A percentile compares a stretch with the other conserved stretches of the same genome.
phyloP scores from a whole-genome alignment of 2,797 vertebrate genomes.

The Sphenopsis melanotis region DNA sequence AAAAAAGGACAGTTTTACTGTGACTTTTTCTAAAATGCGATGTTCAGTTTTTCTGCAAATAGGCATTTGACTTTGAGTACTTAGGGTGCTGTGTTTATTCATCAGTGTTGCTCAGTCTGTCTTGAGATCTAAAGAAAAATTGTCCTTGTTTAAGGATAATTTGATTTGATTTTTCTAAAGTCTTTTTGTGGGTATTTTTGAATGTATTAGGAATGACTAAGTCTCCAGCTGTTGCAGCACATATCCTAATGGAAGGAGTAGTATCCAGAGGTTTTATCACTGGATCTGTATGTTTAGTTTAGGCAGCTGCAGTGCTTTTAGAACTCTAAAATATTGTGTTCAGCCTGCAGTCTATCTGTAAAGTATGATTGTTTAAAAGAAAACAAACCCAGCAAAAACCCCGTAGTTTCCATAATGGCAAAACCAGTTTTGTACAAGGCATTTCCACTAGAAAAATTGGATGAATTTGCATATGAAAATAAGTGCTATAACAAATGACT shows the following conservation, averaged over 20 bases:
- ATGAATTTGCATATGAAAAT: not conserved
- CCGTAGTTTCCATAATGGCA: not conserved
- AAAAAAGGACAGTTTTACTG: not conserved
- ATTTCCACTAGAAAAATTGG: not conserved
- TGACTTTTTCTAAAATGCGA: not conserved
- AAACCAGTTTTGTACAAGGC: not conserved
- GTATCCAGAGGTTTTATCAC: not conserved
- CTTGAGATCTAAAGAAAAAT: not conserved
- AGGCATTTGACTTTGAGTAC: not conserved
- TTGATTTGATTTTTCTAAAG: not conserved
- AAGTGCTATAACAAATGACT: not conserved
- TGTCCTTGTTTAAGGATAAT: not conserved
- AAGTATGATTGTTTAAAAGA: not conserved
- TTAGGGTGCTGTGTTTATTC: not conserved
- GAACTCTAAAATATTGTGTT: not conserved
- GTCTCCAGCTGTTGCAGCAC: not conserved
- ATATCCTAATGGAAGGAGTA: not conserved
- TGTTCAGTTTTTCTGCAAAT: fast-evolving
- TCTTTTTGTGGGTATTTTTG: not conserved
- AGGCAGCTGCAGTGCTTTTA: not conserved
- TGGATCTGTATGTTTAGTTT: not conserved
- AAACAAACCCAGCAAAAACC: not conserved
- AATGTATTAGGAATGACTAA: not conserved
- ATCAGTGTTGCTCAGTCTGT: not conserved
- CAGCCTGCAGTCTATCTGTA: not conserved